Conservation (phyloP, 1,140 invertebrate genomes). For the Asbolus verrucosus region DNA sequence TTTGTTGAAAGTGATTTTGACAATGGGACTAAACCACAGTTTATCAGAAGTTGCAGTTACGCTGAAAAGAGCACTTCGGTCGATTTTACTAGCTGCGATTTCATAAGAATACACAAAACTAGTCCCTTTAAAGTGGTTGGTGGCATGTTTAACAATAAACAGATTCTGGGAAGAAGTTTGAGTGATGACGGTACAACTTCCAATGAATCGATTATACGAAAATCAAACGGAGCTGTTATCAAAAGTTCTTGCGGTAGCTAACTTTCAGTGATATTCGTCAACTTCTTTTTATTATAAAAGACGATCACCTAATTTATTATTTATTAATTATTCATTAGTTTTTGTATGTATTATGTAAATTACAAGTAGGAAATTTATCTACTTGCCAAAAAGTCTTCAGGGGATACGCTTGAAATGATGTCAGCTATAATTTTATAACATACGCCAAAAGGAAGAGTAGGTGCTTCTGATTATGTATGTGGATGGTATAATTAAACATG, state of each 20-base stretch:
- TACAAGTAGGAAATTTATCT: slow-evolving; percentile 4
- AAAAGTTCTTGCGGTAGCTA: slow-evolving; percentile 42
- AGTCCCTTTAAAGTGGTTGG: slow-evolving; percentile 49
- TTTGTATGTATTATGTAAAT: slow-evolving; percentile 20
- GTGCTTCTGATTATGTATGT: no score
- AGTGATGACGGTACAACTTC: slow-evolving; percentile 50
- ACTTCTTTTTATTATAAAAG: neutral
- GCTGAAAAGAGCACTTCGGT: slow-evolving; percentile 26
- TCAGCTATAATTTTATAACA: no score
- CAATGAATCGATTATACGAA: slow-evolving; percentile 16
- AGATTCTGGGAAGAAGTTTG: slow-evolving; percentile 51
- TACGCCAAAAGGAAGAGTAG: no score
- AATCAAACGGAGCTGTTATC: slow-evolving; percentile 9
- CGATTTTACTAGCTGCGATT: slow-evolving; percentile 65
- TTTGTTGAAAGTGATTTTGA: slow-evolving; percentile 57
- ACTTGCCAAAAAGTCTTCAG: slow-evolving; percentile 7
- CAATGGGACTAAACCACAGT: slow-evolving; percentile 20
- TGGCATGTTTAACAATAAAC: slow-evolving; percentile 46
- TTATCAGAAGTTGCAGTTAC: slow-evolving; percentile 22
- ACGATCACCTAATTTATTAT: slow-evolving; percentile 5
- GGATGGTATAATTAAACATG: no score
- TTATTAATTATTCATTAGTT: slow-evolving; percentile 20
- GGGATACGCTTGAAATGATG: no score
- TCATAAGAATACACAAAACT: slow-evolving; percentile 64
- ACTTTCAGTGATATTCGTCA: no score